Evolutionary conservation across 1,140 invertebrate genomes (phyloP).

Genomic region (Samia ricini): DNA sequence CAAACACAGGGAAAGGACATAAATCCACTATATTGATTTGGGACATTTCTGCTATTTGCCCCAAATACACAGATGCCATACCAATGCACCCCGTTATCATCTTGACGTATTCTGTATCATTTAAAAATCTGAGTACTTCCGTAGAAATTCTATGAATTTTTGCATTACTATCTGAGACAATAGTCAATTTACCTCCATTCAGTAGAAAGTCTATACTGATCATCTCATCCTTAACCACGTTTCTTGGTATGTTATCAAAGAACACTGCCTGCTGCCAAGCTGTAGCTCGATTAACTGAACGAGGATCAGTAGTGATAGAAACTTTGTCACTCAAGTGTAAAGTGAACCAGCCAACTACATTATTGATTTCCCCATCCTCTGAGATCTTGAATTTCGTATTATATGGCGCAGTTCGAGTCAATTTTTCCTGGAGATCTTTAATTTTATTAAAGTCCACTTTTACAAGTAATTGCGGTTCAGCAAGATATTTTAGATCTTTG

Average conservation of each 20-base stretch:
- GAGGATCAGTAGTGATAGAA: slow-evolving; percentile 77
- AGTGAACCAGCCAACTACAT: slow-evolving; percentile 85
- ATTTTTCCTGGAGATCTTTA: slow-evolving; percentile 70
- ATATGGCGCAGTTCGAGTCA: slow-evolving; percentile 62
- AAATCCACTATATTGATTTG: slow-evolving; percentile 61
- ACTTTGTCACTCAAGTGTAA: slow-evolving; percentile 83
- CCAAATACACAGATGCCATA: slow-evolving; percentile 49
- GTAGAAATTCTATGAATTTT: slow-evolving; percentile 54
- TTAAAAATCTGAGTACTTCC: slow-evolving; percentile 78
- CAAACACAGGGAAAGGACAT: slow-evolving; percentile 72
- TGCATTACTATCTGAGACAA: slow-evolving; percentile 37
- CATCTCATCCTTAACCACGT: slow-evolving; percentile 53
- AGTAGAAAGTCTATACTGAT: slow-evolving; percentile 67
- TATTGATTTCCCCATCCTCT: slow-evolving; percentile 79
- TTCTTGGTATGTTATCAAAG: slow-evolving; percentile 66
- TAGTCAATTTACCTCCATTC: slow-evolving; percentile 51
- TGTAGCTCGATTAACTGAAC: slow-evolving; percentile 70
- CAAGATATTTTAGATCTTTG: slow-evolving; percentile 80
- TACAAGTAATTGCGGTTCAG: slow-evolving; percentile 78
- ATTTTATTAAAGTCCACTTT: slow-evolving; percentile 82
- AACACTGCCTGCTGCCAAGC: slow-evolving; percentile 90
- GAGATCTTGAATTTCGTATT: slow-evolving; percentile 48
- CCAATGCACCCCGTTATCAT: slow-evolving; percentile 52
- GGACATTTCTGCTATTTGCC: slow-evolving; percentile 47
- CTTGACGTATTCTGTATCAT: slow-evolving; percentile 74